Percentiles rank a stretch among this genome's conserved stretches.
phyloP scores from a whole-genome alignment of 2,113 vertebrate species.

The Oenanthe melanoleuca region DNA sequence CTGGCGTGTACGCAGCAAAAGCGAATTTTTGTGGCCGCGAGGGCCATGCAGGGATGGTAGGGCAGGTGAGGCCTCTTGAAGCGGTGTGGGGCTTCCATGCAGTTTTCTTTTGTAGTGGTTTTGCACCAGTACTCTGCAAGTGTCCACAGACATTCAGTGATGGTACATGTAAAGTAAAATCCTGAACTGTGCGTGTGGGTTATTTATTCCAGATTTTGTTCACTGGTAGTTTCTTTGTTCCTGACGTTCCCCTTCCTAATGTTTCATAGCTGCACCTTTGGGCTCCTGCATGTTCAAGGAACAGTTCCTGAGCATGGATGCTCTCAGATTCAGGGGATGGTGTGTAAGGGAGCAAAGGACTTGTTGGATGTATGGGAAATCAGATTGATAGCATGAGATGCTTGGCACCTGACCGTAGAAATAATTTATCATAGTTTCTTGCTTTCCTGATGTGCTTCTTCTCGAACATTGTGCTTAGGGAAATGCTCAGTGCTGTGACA shows the following conservation, averaged over 20 bases:
- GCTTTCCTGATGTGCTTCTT: not conserved
- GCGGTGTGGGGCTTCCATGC: rapidly evolving
- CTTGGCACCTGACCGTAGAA: not conserved
- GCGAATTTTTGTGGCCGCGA: rapidly evolving
- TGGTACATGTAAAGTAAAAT: rapidly evolving
- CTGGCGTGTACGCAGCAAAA: rapidly evolving
- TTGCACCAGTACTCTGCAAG: not conserved
- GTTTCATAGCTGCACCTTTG: rapidly evolving
- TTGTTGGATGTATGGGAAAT: not conserved
- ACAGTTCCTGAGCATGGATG: rapidly evolving
- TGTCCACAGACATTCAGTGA: rapidly evolving
- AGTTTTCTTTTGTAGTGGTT: rapidly evolving
- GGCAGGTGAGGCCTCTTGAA: no score
- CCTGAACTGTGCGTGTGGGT: rapidly evolving
- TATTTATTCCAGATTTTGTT: not conserved
- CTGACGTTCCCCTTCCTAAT: rapidly evolving
- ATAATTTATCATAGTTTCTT: not conserved
- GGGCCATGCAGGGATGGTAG: rapidly evolving
- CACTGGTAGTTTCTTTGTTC: not conserved
- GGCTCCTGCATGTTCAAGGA: not conserved
- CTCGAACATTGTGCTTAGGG: not conserved
- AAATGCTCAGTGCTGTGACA: not conserved
- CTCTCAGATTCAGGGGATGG: not conserved
- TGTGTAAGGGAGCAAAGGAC: not conserved
- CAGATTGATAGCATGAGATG: not conserved